Evolutionary conservation across 2,888 invertebrate genomes (phyloP).

Genomic region (Dromius quadrimaculatus): DNA sequence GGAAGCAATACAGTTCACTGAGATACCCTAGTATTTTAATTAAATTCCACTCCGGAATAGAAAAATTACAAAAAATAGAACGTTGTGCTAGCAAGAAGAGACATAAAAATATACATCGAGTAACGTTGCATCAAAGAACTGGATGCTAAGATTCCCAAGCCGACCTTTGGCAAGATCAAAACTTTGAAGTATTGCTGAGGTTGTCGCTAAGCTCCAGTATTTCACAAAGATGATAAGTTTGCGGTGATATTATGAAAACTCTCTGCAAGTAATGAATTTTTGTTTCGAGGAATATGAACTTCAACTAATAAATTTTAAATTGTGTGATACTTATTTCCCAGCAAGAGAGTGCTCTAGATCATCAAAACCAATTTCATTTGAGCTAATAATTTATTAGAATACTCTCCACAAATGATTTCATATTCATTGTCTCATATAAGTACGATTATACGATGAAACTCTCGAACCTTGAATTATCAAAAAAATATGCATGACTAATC

Average conservation of each 20-base stretch:
- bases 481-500: too few relatives aligned
- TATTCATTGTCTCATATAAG: too few relatives aligned
- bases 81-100: not conserved
- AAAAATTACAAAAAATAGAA: slow-evolving; percentile 12
- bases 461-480: too few relatives aligned
- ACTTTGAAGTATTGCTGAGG: not conserved
- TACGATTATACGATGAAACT: too few relatives aligned
- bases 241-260: slow-evolving; percentile 23
- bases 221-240: slow-evolving; percentile 25
- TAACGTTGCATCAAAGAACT: slow-evolving; percentile 17
- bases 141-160: not conserved
- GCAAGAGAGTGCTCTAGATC: too few relatives aligned
- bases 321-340: too few relatives aligned
- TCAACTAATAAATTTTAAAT: too few relatives aligned
- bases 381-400: too few relatives aligned
- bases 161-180: not conserved
- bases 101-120: slow-evolving; percentile 27
- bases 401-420: too few relatives aligned
- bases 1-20: not conserved
- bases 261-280: too few relatives aligned
- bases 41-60: slow-evolving; percentile 24
- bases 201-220: slow-evolving; percentile 2
- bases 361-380: too few relatives aligned
- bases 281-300: too few relatives aligned
- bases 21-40: slow-evolving; percentile 23